Evolutionary conservation across 1,140 invertebrate species (phyloP).

Genomic region (Pentalonia nigronervosa): DNA sequence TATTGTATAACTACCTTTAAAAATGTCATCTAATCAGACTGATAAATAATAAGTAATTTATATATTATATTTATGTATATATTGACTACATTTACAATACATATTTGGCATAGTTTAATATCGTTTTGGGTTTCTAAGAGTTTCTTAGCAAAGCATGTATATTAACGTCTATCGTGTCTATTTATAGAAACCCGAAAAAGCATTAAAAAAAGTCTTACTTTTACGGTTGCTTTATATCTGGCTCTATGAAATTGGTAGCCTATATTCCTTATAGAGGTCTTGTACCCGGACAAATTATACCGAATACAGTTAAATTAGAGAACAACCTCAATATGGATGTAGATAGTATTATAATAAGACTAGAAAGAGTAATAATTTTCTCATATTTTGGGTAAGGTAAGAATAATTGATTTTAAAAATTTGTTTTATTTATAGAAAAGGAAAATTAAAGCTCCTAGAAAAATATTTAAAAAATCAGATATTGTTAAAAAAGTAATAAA

Average conservation of each 20-base stretch:
- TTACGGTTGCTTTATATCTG: constrained; percentile 74
- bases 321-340: constrained; percentile 75
- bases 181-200: constrained; percentile 69
- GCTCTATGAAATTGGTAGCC: constrained; percentile 71
- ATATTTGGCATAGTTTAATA: constrained; percentile 46
- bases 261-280: constrained; percentile 72
- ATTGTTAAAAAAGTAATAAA: constrained; percentile 68
- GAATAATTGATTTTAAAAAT: not conserved
- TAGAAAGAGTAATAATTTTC: constrained; percentile 67
- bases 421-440: constrained; percentile 41
- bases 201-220: constrained; percentile 75
- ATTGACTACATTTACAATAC: not conserved
- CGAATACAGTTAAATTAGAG: constrained; percentile 72
- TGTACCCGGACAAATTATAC: constrained; percentile 74
- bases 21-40: not conserved
- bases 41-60: not conserved
- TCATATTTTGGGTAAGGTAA: not conserved
- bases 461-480: constrained; percentile 60
- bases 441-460: not conserved
- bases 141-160: not conserved
- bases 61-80: no score
- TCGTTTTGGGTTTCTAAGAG: not conserved
- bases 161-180: not conserved
- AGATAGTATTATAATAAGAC: constrained; percentile 68
- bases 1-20: not conserved